Base-by-base conservation (phyloP, 1,140 invertebrate species). In the Drosophila sulfurigaster region DNA sequence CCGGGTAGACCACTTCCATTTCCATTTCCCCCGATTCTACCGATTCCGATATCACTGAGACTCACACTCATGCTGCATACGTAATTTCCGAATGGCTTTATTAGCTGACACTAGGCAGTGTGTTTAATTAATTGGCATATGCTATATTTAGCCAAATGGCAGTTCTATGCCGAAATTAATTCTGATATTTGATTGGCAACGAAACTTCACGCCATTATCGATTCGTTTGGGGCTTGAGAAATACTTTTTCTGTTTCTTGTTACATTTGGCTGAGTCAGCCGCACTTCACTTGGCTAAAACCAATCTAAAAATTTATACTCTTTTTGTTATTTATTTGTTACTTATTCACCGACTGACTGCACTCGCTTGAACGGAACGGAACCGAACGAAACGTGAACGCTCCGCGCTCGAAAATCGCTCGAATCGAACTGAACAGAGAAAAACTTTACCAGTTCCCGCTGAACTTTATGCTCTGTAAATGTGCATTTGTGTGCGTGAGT, bases 341-440 rank as follows among this genome's bases (percentile, higher is more conserved):
- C 48, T 48, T 72, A 56, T 56, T 51, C 46, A 32, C 56, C 7
- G 20, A 25, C 6, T 75, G 38, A 48, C 25, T 64, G 35, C 16
- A 49, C 64, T 79, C 43, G 63, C 20, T 52, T 60, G 41, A 58
- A 69, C 64, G 60, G 67, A 62, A 56, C 35, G 35, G 20, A 25
- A 25, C 20, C 20, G 41, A 57, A 69, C 63, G 56, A 63, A 60
- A 56, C 68, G 68, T 79, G 52, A 49, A 80, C 74, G 82, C 75
- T 88, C 88, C 87, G 78, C 82, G 81, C 88, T 81, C 88, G 71
- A 91, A 91, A 91, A 88, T 82, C 79, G 82, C 80, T 81, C 87
- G 78, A 91, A 91, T 91, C 87, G 80, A 87, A 91, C 87, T 91
- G 80, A 91, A 83, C 68, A 63, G 62, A 70, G 86, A 79, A 68